Conservation (phyloP, 2,888 invertebrate genomes). For the Metopia argyrocephala region DNA sequence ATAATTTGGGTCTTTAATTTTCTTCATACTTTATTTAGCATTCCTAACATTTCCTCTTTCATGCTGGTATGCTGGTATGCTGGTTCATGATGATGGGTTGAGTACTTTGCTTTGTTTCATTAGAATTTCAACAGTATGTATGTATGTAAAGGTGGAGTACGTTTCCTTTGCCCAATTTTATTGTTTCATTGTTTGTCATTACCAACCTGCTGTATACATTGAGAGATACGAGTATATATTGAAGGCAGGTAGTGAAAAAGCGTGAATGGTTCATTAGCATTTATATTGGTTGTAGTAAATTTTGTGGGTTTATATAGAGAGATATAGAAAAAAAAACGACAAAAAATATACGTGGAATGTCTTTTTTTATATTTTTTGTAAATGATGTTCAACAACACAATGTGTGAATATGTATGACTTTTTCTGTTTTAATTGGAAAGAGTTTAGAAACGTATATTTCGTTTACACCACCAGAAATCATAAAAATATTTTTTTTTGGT, state of each 20-base stretch:
- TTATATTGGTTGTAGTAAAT: slow-evolving; percentile 34
- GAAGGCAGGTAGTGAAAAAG: no score
- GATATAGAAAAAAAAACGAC: not conserved
- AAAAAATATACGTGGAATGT: not conserved
- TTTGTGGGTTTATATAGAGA: slow-evolving; percentile 15
- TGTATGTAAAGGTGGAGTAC: no score
- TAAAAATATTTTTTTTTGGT: no score
- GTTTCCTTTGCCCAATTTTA: no score
- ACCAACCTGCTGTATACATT: no score
- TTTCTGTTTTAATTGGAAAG: no score
- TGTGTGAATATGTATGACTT: not conserved
- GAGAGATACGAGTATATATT: no score
- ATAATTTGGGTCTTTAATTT: slow-evolving; percentile 33
- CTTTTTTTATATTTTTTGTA: not conserved
- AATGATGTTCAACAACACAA: not conserved
- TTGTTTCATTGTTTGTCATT: no score
- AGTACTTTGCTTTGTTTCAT: slow-evolving; percentile 16
- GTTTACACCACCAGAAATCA: no score
- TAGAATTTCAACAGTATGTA: not conserved
- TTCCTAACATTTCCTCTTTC: not conserved
- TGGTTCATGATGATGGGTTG: no score
- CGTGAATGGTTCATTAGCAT: slow-evolving; percentile 42
- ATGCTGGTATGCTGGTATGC: not conserved
- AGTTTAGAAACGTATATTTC: no score
- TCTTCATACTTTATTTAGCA: slow-evolving; percentile 6